Evolutionary conservation across 2,113 vertebrate genomes (phyloP).

Genomic region (Siniperca chuatsi): DNA sequence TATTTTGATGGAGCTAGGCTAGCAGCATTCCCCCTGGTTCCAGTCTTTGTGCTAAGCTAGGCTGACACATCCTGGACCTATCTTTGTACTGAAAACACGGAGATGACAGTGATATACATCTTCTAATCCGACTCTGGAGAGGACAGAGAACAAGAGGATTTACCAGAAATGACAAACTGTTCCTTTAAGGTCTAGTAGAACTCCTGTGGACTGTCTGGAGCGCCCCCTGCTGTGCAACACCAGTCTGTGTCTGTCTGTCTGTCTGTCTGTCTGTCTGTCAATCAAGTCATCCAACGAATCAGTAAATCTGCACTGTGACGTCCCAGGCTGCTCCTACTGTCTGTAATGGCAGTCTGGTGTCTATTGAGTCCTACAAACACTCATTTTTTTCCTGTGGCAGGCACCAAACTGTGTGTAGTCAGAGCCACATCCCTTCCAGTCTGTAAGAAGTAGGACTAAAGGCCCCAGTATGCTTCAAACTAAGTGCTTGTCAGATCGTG

Average conservation of each 20-base stretch:
- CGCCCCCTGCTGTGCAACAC: conserved; percentile 38
- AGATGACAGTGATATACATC: background rate
- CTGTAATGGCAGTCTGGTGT: background rate
- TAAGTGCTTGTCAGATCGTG: background rate
- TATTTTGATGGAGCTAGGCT: background rate
- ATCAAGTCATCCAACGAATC: background rate
- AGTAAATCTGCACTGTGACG: background rate
- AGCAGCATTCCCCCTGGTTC: background rate
- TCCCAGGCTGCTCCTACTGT: background rate
- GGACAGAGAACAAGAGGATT: conserved; percentile 16
- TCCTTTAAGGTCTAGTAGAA: background rate
- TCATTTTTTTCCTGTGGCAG: background rate
- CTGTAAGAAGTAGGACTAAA: background rate
- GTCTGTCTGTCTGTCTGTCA: conserved; percentile 17
- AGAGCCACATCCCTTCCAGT: conserved; percentile 2
- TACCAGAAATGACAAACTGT: conserved; percentile 5
- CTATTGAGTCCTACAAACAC: background rate
- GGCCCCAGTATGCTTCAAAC: conserved; percentile 18
- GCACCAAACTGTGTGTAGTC: too few species aligned
- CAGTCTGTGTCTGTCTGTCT: conserved; percentile 1
- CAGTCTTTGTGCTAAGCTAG: conserved; percentile 43
- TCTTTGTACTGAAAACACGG: background rate
- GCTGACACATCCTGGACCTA: background rate
- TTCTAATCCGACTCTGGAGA: background rate
- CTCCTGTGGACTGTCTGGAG: conserved; percentile 43